Percentiles rank a stretch among this genome's conserved stretches.
phyloP scores from a whole-genome alignment of 2,797 vertebrate genomes.

The Ctenopoma kingsleyae region DNA sequence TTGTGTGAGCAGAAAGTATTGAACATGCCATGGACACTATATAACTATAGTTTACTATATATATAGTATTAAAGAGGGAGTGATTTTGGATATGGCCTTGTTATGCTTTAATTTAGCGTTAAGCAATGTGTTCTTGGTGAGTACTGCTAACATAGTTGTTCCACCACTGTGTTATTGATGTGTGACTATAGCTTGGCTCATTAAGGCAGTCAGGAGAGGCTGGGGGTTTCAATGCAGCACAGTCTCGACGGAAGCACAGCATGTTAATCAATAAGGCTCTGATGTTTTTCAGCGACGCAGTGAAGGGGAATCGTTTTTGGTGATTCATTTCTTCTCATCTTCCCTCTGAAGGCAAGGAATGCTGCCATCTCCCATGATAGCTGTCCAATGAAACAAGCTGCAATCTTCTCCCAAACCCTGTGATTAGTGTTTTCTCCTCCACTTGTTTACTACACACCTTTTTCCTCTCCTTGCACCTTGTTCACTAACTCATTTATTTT shows the following conservation, averaged over 20 bases:
- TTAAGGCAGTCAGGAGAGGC: conserved; percentile 50
- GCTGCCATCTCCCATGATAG: conserved; percentile 35
- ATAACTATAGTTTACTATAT: background rate
- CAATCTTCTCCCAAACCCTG: conserved; percentile 36
- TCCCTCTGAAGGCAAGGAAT: conserved; percentile 34
- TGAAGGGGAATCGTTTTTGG: conserved; percentile 34
- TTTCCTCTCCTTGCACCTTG: conserved; percentile 12
- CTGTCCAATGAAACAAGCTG: conserved; percentile 42
- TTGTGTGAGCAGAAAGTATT: background rate
- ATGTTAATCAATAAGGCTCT: conserved; percentile 72
- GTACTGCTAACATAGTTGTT: background rate
- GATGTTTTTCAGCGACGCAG: conserved; percentile 53
- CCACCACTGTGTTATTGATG: conserved; percentile 52
- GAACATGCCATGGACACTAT: background rate
- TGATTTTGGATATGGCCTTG: background rate
- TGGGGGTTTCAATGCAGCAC: conserved; percentile 47
- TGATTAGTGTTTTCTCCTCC: conserved; percentile 9
- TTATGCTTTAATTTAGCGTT: background rate
- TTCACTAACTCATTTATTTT: conserved; percentile 34
- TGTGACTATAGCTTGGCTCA: conserved; percentile 52
- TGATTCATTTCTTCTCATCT: conserved; percentile 47
- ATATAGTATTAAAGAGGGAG: background rate
- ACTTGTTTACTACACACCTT: background rate
- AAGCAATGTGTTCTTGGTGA: background rate
- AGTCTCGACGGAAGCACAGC: conserved; percentile 36